A percentile compares a stretch with the other conserved stretches of the same genome.
These are phyloP conservation scores for Pyrgilauda ruficollis DNA, from an alignment of 2,113 vertebrate species.

Conservation along the genomic window DNA sequence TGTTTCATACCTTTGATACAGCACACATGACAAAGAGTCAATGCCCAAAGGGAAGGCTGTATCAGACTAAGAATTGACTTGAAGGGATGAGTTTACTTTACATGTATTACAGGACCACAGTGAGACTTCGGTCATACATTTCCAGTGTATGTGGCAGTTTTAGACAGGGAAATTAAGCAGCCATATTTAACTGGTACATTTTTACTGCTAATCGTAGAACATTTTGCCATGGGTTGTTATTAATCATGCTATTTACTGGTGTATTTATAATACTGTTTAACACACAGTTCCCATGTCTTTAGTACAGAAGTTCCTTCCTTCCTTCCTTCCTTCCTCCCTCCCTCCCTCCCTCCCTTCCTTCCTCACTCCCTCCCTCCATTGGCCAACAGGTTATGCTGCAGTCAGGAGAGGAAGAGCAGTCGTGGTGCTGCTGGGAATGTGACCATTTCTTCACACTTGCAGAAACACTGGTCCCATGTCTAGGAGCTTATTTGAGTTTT, in stretches of 20 bases:
- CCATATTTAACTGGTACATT: neutral
- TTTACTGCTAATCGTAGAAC: neutral
- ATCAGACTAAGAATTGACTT: neutral
- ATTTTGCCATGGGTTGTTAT: neutral
- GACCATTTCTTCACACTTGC: neutral
- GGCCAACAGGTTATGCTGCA: neutral
- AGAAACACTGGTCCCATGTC: neutral
- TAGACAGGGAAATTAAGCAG: neutral
- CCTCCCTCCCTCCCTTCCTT: no score
- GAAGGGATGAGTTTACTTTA: neutral
- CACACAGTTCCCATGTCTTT: neutral
- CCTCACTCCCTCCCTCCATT: no score
- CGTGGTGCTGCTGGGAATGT: accelerated
- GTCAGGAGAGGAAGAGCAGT: neutral
- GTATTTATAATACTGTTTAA: neutral
- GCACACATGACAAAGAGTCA: neutral
- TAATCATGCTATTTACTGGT: neutral
- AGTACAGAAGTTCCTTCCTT: neutral
- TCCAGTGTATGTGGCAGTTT: neutral
- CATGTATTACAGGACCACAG: neutral
- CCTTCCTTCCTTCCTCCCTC: no score
- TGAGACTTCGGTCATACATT: neutral
- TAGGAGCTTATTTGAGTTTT: neutral
- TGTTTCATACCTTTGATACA: neutral
- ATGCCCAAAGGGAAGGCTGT: neutral